phyloP scores from a whole-genome alignment of 2,113 vertebrate species.

The Myotis yumanensis region DNA sequence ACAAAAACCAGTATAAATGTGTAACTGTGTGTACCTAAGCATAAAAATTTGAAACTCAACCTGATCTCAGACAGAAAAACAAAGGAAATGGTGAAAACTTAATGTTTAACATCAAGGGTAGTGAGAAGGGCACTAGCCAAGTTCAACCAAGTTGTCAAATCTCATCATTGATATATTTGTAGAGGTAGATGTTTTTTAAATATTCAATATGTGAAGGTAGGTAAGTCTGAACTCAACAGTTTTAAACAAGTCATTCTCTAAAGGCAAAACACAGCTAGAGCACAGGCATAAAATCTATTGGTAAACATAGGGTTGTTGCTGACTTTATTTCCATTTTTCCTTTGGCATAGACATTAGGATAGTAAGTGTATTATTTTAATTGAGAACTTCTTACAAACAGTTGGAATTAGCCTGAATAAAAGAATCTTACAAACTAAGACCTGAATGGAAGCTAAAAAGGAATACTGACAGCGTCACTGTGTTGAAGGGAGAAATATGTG shows the following conservation, averaged over 20 bases:
- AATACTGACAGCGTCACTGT: background rate
- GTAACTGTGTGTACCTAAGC: background rate
- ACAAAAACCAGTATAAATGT: slow-evolving; percentile 19
- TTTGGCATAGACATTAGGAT: slow-evolving; percentile 17
- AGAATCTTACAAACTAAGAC: background rate
- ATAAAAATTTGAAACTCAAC: slow-evolving; percentile 42
- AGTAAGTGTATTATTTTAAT: slow-evolving; percentile 45
- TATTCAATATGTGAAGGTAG: background rate
- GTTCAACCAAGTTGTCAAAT: slow-evolving; percentile 34
- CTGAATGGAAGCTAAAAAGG: slow-evolving; percentile 24
- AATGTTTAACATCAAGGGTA: background rate
- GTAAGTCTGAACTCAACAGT: background rate
- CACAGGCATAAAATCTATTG: slow-evolving; percentile 18
- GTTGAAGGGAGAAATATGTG: slow-evolving; percentile 39
- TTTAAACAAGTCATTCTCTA: slow-evolving; percentile 41
- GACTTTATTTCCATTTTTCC: slow-evolving; percentile 50
- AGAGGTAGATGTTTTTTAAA: slow-evolving; percentile 44
- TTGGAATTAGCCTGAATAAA: slow-evolving; percentile 9
- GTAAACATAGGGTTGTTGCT: slow-evolving; percentile 19
- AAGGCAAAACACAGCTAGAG: slow-evolving; percentile 20
- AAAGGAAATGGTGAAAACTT: slow-evolving; percentile 17
- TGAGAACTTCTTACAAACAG: background rate
- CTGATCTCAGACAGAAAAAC: slow-evolving; percentile 15
- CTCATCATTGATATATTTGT: slow-evolving; percentile 6
- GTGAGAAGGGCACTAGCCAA: slow-evolving; percentile 20